Base-by-base conservation (phyloP, 2,797 vertebrate genomes). In the Rallus crepitans region DNA sequence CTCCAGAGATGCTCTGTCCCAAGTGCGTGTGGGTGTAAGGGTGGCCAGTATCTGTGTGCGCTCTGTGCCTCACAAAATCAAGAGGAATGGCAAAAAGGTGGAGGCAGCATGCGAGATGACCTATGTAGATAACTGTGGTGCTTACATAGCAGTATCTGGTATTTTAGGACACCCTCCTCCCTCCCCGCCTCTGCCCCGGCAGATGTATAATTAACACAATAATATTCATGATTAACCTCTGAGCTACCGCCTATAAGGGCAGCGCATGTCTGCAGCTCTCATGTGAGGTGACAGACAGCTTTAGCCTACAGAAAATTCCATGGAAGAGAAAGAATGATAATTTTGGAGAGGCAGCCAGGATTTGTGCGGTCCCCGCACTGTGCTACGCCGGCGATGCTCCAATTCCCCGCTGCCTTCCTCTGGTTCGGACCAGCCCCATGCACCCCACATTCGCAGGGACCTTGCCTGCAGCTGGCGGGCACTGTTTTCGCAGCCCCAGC, bases 11-110 rank as follows among this genome's bases (percentile, higher is more conserved):
- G 24, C 35, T 14, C 4, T 25, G 33, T 47, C 66, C 66, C 0
- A 5, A 40, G 66, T 42, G 47, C 30, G 40, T 11, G 1, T 1
- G 2, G 40, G 48, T 0, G 0, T 5, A 4, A 60, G 50, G 63
- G 69, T 1, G 10, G 59, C 2, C 31, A 48, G 50, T 16, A 53
- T 37, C 82, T 0, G 0, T 1, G 3, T 2, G 24, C 37, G 4
- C 45, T 20, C 11, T 4, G 28, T 18, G 47, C 40, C 39, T 52
- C 81, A 15, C 30, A 13, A 15, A 47, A 40, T 12, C 1, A 5
- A 47, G 50, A 23, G 0, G 7, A 68, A 68, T 3, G 35, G 33
- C 17, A 39, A 63, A 23, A 39, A 76, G 52, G 33, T 18, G 61
- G 72, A 88, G 57, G 45, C 5, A 52, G 53, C 9, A 12, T 27